phyloP scores from a whole-genome alignment of 2,888 invertebrate species.

The Pherbina coryleti region DNA sequence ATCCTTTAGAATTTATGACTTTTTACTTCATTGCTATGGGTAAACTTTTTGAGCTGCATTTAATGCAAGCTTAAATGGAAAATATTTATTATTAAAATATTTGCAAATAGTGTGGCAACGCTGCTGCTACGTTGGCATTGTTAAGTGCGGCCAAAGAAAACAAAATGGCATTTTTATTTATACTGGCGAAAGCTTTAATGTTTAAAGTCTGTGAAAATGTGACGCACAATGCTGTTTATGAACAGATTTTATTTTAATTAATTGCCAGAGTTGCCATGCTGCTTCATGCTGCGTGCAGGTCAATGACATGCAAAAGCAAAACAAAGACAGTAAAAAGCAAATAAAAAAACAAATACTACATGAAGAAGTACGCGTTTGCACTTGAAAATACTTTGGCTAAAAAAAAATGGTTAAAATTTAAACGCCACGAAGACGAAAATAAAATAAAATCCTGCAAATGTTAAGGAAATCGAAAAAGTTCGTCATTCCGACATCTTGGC shows the following conservation, averaged over 20 bases:
- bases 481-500: not conserved
- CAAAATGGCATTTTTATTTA: conserved; percentile 9
- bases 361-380: not conserved
- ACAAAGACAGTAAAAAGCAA: not conserved
- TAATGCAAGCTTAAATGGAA: conserved; percentile 6
- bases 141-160: not conserved
- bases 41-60: conserved; percentile 20
- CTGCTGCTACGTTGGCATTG: not conserved
- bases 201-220: not conserved
- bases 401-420: not conserved
- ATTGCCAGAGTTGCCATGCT: not conserved
- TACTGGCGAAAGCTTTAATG: not conserved
- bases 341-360: not conserved
- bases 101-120: conserved; percentile 1
- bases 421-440: not conserved
- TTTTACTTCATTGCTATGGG: conserved; percentile 2
- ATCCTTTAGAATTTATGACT: conserved; percentile 35
- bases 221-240: not conserved
- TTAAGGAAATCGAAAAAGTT: not conserved
- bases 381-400: not conserved
- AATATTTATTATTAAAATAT: conserved; percentile 20
- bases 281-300: not conserved
- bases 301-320: conserved; percentile 14
- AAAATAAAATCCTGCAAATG: not conserved
- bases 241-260: not conserved